Evolutionary conservation across 2,888 invertebrate genomes (phyloP).

Genomic region (Archips crataeganus): DNA sequence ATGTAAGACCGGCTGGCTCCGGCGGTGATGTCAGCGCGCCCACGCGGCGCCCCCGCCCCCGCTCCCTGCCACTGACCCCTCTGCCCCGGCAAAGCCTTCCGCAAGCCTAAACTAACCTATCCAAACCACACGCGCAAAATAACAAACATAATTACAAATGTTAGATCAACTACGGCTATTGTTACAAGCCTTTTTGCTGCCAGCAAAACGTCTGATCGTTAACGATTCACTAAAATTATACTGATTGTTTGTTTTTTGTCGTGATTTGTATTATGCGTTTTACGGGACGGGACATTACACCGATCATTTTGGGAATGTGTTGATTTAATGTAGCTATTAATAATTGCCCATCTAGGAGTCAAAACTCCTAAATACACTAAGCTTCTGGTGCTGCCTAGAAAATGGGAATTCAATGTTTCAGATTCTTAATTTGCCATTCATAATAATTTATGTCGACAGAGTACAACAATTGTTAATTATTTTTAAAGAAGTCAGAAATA

Average conservation of each 20-base stretch:
- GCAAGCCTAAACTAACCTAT: slow-evolving; percentile 52
- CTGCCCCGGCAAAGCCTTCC: slow-evolving; percentile 73
- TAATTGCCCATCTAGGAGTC: neutral
- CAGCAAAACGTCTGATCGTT: slow-evolving; percentile 8
- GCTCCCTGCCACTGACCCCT: slow-evolving; percentile 54
- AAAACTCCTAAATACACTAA: neutral
- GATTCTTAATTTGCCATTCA: too few relatives aligned
- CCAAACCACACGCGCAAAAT: slow-evolving; percentile 23
- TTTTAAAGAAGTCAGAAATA: too few relatives aligned
- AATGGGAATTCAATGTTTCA: neutral
- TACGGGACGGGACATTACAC: neutral
- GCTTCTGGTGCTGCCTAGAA: neutral
- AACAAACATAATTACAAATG: slow-evolving; percentile 5
- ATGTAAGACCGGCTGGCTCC: slow-evolving; percentile 82
- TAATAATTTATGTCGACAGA: too few relatives aligned
- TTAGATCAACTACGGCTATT: slow-evolving; percentile 11
- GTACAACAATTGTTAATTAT: too few relatives aligned
- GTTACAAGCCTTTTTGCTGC: slow-evolving; percentile 5
- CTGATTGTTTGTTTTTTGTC: neutral
- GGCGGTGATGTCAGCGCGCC: slow-evolving; percentile 84
- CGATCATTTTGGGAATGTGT: neutral
- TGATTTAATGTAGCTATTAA: neutral
- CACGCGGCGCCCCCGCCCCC: slow-evolving; percentile 64
- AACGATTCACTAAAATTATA: neutral
- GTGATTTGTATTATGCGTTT: slow-evolving; percentile 4